phyloP scores from a whole-genome alignment of 2,113 vertebrate species.

The Chaetorhynchus papuensis region DNA sequence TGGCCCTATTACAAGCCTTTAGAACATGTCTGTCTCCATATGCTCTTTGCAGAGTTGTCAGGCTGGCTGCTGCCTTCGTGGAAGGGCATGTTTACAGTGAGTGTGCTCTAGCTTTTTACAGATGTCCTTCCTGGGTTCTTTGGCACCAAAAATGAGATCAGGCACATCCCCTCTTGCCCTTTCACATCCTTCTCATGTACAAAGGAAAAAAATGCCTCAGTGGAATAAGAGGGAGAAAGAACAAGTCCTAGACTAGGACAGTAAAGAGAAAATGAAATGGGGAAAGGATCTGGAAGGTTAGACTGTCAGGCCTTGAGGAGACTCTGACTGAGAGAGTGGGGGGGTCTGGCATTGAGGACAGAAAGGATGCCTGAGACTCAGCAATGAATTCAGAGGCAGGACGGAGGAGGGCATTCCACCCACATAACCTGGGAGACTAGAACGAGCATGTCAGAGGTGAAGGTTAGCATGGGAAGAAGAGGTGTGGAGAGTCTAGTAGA shows the following conservation, averaged over 20 bases:
- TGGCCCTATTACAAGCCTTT: neutral
- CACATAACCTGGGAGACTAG: neutral
- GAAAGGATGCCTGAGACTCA: neutral
- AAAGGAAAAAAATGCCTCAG: neutral
- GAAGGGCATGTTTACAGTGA: neutral
- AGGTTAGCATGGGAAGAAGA: neutral
- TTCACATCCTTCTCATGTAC: neutral
- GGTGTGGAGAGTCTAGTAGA: neutral
- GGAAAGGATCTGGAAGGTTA: neutral
- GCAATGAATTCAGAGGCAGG: neutral
- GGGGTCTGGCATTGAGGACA: neutral
- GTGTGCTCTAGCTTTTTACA: neutral
- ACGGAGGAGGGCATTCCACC: accelerated
- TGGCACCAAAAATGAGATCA: neutral
- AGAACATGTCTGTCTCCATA: neutral
- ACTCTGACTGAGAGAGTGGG: neutral
- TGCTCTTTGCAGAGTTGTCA: neutral
- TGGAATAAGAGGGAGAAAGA: neutral
- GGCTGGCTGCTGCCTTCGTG: neutral
- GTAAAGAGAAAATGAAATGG: neutral
- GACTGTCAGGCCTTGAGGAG: neutral
- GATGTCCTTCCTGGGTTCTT: neutral
- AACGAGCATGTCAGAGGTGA: accelerated
- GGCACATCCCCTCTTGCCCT: neutral
- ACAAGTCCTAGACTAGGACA: neutral